These are phyloP conservation scores for Pleuronectes platessa DNA, from an alignment of 2,113 vertebrate genomes.

Conservation along the genomic window DNA sequence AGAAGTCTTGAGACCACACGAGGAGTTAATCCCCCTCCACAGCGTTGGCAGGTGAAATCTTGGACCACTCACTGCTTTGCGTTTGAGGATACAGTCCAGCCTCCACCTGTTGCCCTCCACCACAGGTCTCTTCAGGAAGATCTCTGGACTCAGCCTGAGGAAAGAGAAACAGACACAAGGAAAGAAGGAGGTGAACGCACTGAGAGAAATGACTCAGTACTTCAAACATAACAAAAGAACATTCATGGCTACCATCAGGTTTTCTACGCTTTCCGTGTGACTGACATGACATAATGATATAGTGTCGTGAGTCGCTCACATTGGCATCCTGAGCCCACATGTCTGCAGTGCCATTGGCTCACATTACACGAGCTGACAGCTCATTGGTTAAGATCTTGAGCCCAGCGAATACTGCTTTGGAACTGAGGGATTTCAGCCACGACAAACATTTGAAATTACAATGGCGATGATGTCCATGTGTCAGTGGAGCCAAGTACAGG, in stretches of 20 bases:
- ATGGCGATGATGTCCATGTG: not conserved
- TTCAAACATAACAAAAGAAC: not conserved
- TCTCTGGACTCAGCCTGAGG: constrained; percentile 94
- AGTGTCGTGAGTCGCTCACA: constrained; percentile 33
- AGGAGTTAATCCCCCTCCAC: too few relatives aligned
- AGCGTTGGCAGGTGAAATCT: too few relatives aligned
- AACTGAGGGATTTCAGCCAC: constrained; percentile 34
- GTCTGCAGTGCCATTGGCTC: constrained; percentile 40
- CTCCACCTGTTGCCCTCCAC: constrained; percentile 97
- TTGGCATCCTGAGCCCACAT: constrained; percentile 36
- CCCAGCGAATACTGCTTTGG: constrained; percentile 50
- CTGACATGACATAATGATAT: constrained; percentile 48
- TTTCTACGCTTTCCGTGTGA: not conserved
- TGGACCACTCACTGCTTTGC: constrained; percentile 90
- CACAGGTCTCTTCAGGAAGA: constrained; percentile 96
- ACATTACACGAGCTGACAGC: constrained; percentile 18
- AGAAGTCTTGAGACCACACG: too few relatives aligned
- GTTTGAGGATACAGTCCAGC: constrained; percentile 92
- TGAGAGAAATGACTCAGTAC: too few relatives aligned
- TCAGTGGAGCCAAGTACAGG: not conserved
- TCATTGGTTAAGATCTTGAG: constrained; percentile 57
- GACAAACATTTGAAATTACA: constrained; percentile 32
- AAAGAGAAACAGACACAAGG: not conserved
- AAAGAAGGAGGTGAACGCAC: not conserved
- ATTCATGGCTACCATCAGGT: not conserved